Evolutionary conservation across 2,113 vertebrate genomes (phyloP).

Genomic region (Mustela lutreola): DNA sequence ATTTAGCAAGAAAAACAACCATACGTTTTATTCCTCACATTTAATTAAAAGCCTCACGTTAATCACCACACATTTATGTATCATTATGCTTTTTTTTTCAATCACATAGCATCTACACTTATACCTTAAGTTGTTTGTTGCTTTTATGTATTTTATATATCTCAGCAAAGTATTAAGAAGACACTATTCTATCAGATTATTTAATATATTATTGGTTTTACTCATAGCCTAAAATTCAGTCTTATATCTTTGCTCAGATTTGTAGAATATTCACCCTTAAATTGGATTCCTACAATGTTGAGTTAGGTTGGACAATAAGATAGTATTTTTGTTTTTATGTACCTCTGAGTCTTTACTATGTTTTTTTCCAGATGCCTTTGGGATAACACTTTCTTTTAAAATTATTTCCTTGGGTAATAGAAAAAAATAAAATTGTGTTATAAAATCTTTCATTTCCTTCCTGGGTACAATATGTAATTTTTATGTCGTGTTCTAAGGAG

Average conservation of each 20-base stretch:
- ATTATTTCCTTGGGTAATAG: conserved; percentile 20
- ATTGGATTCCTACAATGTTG: neutral
- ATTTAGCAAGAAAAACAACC: neutral
- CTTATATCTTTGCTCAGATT: neutral
- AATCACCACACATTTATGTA: neutral
- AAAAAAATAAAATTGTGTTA: conserved; percentile 9
- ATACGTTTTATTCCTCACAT: neutral
- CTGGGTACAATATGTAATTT: neutral
- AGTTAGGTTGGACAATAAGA: neutral
- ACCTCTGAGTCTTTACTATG: neutral
- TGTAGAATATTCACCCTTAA: neutral
- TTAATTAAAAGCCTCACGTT: neutral
- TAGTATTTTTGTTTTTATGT: conserved; percentile 16
- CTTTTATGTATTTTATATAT: neutral
- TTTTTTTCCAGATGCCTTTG: neutral
- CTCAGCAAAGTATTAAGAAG: neutral
- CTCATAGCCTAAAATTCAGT: neutral
- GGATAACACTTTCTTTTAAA: conserved; percentile 6
- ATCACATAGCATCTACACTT: neutral
- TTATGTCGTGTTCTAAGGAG: neutral
- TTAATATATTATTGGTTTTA: neutral
- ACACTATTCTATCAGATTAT: neutral
- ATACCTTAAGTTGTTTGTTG: neutral
- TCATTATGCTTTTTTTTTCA: neutral
- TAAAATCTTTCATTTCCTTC: conserved; percentile 46